Base-by-base conservation (phyloP, 2,113 vertebrate genomes). In the Hyperopisus bebe region DNA sequence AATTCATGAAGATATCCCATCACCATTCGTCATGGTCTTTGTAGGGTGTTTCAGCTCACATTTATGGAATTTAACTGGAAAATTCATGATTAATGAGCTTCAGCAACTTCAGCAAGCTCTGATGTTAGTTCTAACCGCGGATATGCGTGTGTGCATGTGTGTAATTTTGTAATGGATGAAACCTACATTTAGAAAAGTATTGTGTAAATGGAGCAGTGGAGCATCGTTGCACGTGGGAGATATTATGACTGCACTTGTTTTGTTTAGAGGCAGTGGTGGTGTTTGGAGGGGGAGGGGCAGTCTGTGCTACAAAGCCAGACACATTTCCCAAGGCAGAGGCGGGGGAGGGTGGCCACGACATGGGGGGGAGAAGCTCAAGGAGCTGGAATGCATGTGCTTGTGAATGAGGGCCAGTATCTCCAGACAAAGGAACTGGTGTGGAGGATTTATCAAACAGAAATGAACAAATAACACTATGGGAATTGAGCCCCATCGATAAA, bases 201-300 rank as follows among this genome's bases (percentile, higher is more conserved):
- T 9, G 82, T 84, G 47, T 47, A 84, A 84, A 47, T 84, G 83
- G 44, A 24, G 82, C 82, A 84, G 44, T 13, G 17, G 46, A 8
- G 19, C 24, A n/a, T 86, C 13, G 11, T 11, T 31, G 13, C 83
- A 86, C 24, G 83, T 86, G 24, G 83, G 24, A 50, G 83, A 48
- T 86, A 44, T 48, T 86, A 86, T 86, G 83, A 86, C 83, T 48
- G 44, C 82, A 85, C 42, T 44, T 85, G 82, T 47, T 85, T 44
- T 44, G 82, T 44, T 44, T 44, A 21, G 42, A 42, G 82, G 39
- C 35, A 3, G 39, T 17, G 31, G 31, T 17, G 74, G 31, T 42
- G 74, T 15, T 42, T 42, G 74, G 74, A 19, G 82, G 82, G 83
- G 46, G 83, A n/a, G 83, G 83, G 83, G 42, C 24, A 27, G n/a